Conservation (phyloP, 2,888 invertebrate species). For the Lasioglossum lativentre region DNA sequence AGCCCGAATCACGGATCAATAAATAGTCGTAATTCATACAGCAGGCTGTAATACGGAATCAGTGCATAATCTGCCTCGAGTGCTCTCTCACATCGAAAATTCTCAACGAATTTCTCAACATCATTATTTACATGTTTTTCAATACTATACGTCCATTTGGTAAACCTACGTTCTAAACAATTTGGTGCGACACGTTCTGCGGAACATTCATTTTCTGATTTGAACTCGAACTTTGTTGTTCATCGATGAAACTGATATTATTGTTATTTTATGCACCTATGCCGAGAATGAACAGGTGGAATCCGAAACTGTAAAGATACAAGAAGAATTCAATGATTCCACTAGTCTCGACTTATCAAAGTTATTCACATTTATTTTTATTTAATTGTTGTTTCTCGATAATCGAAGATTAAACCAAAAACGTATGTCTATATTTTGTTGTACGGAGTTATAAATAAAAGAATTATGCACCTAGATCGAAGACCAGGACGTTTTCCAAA, state of each 20-base stretch:
- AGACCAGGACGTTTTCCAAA: too few species aligned
- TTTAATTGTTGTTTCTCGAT: background rate
- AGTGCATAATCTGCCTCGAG: slow-evolving; percentile 55
- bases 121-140: background rate
- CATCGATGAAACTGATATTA: too few species aligned
- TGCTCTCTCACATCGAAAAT: background rate
- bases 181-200: background rate
- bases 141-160: background rate
- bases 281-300: background rate
- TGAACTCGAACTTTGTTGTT: too few species aligned
- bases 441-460: too few species aligned
- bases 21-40: slow-evolving; percentile 44
- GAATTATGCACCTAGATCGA: too few species aligned
- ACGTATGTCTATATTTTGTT: too few species aligned
- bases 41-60: slow-evolving; percentile 29
- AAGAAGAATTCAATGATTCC: background rate
- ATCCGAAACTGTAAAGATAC: background rate
- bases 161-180: background rate
- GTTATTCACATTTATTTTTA: background rate
- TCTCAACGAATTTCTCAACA: background rate
- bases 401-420: too few species aligned
- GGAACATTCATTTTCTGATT: too few species aligned
- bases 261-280: background rate
- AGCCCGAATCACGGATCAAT: slow-evolving; percentile 63
- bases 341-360: background rate